Conservation (phyloP, 2,888 invertebrate species). For the Elysia crispata region DNA sequence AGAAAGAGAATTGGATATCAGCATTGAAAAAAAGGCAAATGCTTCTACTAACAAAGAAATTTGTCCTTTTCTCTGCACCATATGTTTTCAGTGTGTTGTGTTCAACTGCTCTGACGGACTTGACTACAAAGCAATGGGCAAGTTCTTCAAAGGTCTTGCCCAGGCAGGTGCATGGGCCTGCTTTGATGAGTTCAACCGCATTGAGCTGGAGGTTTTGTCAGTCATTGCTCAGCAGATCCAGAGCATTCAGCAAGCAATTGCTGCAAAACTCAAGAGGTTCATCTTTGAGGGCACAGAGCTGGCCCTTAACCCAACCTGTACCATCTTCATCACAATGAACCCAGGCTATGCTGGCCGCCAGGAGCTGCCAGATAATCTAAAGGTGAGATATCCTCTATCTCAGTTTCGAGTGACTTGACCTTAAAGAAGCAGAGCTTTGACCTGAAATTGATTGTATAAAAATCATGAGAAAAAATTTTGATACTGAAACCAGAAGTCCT, state of each 20-base stretch:
- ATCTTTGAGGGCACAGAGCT: conserved; percentile 81
- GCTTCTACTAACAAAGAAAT: no score
- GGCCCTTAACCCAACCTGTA: conserved; percentile 76
- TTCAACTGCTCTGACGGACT: conserved; percentile 97
- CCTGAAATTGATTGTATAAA: no score
- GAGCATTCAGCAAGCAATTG: conserved; percentile 92
- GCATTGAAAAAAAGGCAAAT: no score
- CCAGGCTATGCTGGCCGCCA: conserved; percentile 79
- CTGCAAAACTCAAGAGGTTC: conserved; percentile 87
- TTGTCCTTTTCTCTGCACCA: no score
- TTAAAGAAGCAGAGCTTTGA: no score
- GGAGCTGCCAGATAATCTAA: conserved; percentile 78
- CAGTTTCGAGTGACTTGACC: no score
- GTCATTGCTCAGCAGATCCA: conserved; percentile 96
- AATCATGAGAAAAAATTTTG: no score
- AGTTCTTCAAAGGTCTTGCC: conserved; percentile 94
- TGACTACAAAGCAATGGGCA: conserved; percentile 95
- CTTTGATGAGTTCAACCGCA: conserved; percentile 96
- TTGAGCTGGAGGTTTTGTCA: conserved; percentile 93
- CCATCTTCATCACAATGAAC: conserved; percentile 79
- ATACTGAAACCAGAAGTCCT: no score
- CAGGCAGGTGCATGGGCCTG: conserved; percentile 94
- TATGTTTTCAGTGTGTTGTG: conserved; percentile 85
- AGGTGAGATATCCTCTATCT: conserved; percentile 59
- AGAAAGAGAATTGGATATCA: no score